Conservation (phyloP, 2,797 vertebrate genomes). For the Acipenser transmontanus region DNA sequence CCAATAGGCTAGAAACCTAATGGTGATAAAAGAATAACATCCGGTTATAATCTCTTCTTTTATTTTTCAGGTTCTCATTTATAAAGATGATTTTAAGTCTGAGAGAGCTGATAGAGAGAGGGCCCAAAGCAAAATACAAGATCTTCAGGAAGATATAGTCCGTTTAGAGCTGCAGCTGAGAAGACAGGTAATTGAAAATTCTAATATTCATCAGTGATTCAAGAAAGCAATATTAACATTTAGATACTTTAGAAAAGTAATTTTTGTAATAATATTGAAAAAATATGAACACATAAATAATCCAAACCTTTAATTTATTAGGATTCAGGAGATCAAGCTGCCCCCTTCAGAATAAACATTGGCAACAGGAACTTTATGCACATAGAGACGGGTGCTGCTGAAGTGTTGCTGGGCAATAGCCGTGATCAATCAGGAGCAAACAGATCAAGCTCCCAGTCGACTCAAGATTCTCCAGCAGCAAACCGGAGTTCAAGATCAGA, state of each 20-base stretch:
- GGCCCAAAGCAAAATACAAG: slow-evolving; percentile 77
- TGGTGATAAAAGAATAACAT: too few relatives aligned
- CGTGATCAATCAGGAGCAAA: slow-evolving; percentile 33
- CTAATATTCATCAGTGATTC: not conserved
- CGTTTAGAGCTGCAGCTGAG: slow-evolving; percentile 62
- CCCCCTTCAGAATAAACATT: slow-evolving; percentile 47
- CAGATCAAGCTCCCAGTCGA: slow-evolving; percentile 28
- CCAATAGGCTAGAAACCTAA: too few relatives aligned
- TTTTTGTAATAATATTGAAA: slow-evolving; percentile 2
- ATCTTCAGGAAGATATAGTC: slow-evolving; percentile 70
- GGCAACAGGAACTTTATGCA: slow-evolving; percentile 50
- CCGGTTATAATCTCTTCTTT: slow-evolving; percentile 6
- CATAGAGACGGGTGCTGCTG: slow-evolving; percentile 39
- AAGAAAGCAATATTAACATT: not conserved
- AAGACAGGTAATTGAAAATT: not conserved
- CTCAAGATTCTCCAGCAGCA: slow-evolving; percentile 22
- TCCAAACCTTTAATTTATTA: slow-evolving; percentile 32
- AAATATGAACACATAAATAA: too few relatives aligned
- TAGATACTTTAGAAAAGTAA: too few relatives aligned
- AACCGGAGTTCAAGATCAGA: slow-evolving; percentile 17
- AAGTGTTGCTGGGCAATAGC: slow-evolving; percentile 47
- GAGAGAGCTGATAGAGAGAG: slow-evolving; percentile 84
- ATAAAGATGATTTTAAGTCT: slow-evolving; percentile 82
- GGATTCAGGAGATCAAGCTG: slow-evolving; percentile 44
- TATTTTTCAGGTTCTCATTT: slow-evolving; percentile 70